Percentiles rank a stretch among this genome's conserved stretches.
Evolutionary conservation across 2,113 vertebrate species (phyloP).

Genomic region (Percina caprodes): DNA sequence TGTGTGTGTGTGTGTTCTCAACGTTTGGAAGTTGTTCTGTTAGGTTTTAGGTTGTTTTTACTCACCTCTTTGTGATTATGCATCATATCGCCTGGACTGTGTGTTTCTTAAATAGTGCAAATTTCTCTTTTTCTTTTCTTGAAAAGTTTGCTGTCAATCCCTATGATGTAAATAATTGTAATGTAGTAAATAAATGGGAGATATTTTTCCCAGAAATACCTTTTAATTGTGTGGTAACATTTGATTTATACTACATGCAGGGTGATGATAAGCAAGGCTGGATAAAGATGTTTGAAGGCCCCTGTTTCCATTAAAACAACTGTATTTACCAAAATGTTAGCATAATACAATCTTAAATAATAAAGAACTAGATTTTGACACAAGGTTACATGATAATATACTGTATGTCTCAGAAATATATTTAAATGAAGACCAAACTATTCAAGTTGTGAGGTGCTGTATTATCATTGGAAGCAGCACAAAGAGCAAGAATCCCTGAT

Average conservation of each 20-base stretch:
- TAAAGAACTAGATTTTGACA: neutral
- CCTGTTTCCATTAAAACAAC: neutral
- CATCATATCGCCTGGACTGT: constrained; percentile 38
- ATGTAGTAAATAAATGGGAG: constrained; percentile 60
- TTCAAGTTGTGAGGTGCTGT: no score
- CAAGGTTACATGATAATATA: neutral
- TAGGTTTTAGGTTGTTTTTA: constrained; percentile 43
- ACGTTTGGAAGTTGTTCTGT: constrained; percentile 22
- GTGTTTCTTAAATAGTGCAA: constrained; percentile 49
- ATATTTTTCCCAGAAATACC: constrained; percentile 26
- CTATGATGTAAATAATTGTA: constrained; percentile 66
- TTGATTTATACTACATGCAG: neutral
- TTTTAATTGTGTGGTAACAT: constrained; percentile 15
- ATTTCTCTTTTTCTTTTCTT: constrained; percentile 42
- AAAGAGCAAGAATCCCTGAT: no score
- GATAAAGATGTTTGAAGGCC: neutral
- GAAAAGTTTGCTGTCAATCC: constrained; percentile 33
- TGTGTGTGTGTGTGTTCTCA: constrained; percentile 10
- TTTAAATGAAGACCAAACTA: no score
- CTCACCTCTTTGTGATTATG: constrained; percentile 33
- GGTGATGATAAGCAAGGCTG: neutral
- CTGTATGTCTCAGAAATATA: neutral
- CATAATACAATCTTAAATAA: no score
- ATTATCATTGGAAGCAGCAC: neutral
- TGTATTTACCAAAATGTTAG: no score